Conservation (phyloP, 2,113 vertebrate genomes). For the Cisticola juncidis region DNA sequence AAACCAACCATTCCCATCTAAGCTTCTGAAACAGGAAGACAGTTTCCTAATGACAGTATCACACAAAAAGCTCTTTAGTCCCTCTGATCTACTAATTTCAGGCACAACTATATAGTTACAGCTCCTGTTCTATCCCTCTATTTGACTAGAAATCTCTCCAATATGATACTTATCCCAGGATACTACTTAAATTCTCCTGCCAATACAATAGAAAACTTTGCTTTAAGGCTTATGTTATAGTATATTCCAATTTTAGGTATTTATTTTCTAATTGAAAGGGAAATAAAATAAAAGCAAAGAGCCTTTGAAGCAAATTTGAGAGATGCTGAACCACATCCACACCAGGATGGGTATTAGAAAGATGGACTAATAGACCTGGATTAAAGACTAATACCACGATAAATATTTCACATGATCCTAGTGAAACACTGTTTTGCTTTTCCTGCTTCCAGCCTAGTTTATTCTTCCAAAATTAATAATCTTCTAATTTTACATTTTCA, state of each 20-base stretch:
- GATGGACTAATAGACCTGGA: background rate
- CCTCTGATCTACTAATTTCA: background rate
- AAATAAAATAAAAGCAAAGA: background rate
- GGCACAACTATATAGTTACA: background rate
- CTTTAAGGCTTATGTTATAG: background rate
- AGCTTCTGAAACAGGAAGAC: background rate
- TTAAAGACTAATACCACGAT: background rate
- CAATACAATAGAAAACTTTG: fast-evolving
- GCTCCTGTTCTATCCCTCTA: background rate
- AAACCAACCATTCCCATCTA: background rate
- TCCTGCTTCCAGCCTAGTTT: background rate
- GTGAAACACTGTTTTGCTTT: background rate
- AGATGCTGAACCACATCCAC: background rate
- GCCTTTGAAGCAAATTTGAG: background rate
- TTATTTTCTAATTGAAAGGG: background rate
- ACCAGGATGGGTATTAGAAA: background rate
- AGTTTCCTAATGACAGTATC: background rate
- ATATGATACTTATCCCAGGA: background rate
- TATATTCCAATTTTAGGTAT: background rate
- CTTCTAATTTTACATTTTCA: background rate
- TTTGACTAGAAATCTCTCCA: background rate
- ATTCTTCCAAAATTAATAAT: background rate
- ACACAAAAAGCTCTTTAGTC: background rate
- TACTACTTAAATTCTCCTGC: background rate
- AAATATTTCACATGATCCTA: background rate